Evolutionary conservation across 2,797 vertebrate genomes (phyloP), one percentile per base, ranked within the genome.

Genomic region (Notoglanidium macrostoma): DNA sequence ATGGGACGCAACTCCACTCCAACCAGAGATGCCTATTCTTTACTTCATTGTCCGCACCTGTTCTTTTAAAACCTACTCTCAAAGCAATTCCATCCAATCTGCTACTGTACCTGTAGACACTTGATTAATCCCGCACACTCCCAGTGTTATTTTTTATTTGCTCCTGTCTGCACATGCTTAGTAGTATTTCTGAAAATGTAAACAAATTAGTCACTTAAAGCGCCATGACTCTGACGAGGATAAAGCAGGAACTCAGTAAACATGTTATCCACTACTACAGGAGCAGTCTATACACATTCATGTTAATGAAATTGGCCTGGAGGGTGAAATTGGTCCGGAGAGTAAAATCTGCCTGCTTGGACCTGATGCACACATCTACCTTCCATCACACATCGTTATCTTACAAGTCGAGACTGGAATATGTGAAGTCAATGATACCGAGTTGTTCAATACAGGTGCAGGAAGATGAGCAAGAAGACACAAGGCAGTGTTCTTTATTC

Each of bases 391-490:
- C 19, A 23, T 21, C 29, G 26, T 80, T 40, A 80, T 80, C 55
- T 61, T 61, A 61, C 19, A 57, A 46, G 7, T 49, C 21, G 26
- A 67, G 5, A 10, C 0, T 46, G 57, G 14, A 81, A 29, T 82
- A 59, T 59, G 0, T 23, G 1, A 63, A 17, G 78, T 40, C 35
- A 26, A 11, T 65, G 14, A 46, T 63, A 46, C 44, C 17, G 1
- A 49, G 14, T 82, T 82, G 12, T 49, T 29, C 40, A 32, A 9
- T 67, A 65, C 80, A 49, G 2, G 40, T 49, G 14, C 59, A 32
- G 80, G 59, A 82, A 82, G 59, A 82, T 46, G 8, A 7, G 65
- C 59, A 49, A 82, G 5, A 46, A 82, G 23, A 82, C 59, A 82
- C 26, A 82, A 59, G 55, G 21, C 55, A 26, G 23, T 14, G 10